These are phyloP conservation scores for Cyrtonyx montezumae DNA, from an alignment of 2,113 vertebrate genomes.

Conservation along the genomic window DNA sequence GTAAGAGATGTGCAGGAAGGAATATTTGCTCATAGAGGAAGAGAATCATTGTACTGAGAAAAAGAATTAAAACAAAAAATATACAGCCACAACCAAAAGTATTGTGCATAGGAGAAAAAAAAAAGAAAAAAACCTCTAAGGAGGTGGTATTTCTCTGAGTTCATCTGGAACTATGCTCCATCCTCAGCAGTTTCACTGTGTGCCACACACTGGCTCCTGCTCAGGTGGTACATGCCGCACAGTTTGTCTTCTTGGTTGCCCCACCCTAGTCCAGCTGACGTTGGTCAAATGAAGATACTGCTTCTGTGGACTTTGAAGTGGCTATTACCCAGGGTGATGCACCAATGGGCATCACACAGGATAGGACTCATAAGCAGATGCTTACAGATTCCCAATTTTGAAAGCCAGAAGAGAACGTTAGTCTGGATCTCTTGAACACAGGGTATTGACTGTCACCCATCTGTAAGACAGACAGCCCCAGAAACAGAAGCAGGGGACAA, in stretches of 20 bases:
- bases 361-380: not conserved
- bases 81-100: not conserved
- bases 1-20: not conserved
- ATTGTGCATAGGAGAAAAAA: not conserved
- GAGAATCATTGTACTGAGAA: not conserved
- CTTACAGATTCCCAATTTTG: not conserved
- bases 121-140: not conserved
- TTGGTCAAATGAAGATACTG: not conserved
- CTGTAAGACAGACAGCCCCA: not conserved
- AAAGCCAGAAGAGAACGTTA: not conserved
- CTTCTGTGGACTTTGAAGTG: not conserved
- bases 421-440: not conserved
- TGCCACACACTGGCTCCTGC: not conserved
- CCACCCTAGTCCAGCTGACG: not conserved
- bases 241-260: not conserved
- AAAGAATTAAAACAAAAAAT: not conserved
- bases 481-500: not conserved
- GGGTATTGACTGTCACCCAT: not conserved
- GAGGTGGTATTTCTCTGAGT: not conserved
- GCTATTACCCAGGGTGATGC: not conserved
- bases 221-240: not conserved
- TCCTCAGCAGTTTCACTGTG: not conserved
- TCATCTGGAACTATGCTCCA: not conserved
- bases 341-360: not conserved
- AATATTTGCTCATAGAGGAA: not conserved